Evolutionary conservation across 2,113 vertebrate genomes (phyloP).

Genomic region (Stictonetta naevosa): DNA sequence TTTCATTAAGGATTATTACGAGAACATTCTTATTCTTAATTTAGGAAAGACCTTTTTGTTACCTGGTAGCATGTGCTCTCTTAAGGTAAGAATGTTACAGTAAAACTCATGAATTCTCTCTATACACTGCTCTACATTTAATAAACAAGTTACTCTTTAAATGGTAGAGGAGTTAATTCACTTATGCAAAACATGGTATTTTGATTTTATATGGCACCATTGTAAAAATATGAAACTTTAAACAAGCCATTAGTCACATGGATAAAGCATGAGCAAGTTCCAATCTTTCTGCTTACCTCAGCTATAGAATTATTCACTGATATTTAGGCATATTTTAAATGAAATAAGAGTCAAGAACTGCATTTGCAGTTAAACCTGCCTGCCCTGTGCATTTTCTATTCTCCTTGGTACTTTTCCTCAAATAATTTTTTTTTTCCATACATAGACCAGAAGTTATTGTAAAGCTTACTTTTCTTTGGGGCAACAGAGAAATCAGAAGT

Average conservation of each 20-base stretch:
- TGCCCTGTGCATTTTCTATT: neutral
- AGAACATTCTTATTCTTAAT: neutral
- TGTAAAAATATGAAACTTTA: neutral
- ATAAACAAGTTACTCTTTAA: conserved; percentile 27
- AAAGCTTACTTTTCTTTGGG: neutral
- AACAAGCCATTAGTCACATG: neutral
- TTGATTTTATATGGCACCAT: neutral
- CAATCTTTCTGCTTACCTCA: neutral
- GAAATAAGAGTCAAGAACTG: neutral
- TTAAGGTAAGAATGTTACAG: neutral
- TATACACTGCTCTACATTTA: neutral
- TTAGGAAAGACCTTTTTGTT: neutral
- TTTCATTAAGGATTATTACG: neutral
- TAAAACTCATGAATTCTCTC: neutral
- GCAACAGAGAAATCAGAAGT: neutral
- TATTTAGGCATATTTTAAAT: neutral
- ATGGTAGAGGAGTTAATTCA: conserved; percentile 1
- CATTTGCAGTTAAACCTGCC: neutral
- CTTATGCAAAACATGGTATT: neutral
- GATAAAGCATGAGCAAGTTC: neutral
- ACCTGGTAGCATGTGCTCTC: neutral
- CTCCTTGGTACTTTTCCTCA: neutral
- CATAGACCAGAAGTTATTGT: neutral
- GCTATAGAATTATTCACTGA: neutral
- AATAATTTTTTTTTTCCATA: neutral